These are phyloP conservation scores for Rhea americana DNA, from an alignment of 2,113 vertebrate genomes.

Conservation along the genomic window DNA sequence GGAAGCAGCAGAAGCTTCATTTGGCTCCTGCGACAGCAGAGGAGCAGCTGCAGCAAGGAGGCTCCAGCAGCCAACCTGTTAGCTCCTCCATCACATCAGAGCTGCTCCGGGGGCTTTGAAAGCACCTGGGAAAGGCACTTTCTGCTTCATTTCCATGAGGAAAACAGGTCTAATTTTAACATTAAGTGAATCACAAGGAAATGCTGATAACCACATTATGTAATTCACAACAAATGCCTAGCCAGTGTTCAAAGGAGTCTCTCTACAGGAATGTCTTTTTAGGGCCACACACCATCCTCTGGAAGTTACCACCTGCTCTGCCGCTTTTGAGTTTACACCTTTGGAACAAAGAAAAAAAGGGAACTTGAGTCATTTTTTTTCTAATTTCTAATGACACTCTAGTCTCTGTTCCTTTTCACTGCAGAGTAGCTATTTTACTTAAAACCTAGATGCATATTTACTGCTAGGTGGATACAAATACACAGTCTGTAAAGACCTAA, in stretches of 20 bases:
- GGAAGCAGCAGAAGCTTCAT: background rate
- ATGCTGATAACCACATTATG: background rate
- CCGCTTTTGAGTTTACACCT: background rate
- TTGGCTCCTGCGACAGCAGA: rapidly evolving
- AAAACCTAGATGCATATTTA: background rate
- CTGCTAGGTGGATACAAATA: background rate
- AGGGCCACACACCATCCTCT: rapidly evolving
- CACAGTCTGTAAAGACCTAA: background rate
- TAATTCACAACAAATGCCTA: background rate
- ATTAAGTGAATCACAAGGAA: background rate
- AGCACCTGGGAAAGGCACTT: background rate
- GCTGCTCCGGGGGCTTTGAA: background rate
- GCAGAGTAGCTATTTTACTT: background rate
- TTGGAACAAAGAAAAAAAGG: background rate
- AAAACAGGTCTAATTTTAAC: background rate
- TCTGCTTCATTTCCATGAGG: background rate
- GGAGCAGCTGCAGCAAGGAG: background rate
- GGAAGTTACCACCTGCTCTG: background rate
- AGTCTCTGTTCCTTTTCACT: background rate
- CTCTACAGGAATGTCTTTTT: background rate
- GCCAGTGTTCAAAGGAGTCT: background rate
- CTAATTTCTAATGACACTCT: background rate
- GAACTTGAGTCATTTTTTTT: background rate
- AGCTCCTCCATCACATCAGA: background rate
- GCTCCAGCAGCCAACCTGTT: background rate